Base-by-base conservation (phyloP, 2,797 vertebrate species). In the Chanos chanos region DNA sequence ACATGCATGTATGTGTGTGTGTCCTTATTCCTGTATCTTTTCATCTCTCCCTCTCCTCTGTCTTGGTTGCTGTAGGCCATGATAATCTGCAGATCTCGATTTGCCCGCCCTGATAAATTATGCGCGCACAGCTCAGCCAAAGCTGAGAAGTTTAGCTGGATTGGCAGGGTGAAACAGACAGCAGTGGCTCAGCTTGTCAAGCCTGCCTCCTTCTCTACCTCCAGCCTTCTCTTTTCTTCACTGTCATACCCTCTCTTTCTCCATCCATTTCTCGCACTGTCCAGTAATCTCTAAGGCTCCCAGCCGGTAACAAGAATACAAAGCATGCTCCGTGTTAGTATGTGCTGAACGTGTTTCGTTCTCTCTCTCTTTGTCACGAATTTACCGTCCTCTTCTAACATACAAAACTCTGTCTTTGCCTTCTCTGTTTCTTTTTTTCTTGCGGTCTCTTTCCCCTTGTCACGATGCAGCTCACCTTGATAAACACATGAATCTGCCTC, bases 141-240 rank as follows among this genome's bases (percentile, higher is more conserved):
- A 62, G 69, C 69, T 73, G 70, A 76, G 77, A 78, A 79, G 73
- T 81, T 77, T 79, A 83, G 80, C 74, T 70, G 33, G 64, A 68
- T 62, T 66, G 85, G 81, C 82, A 82, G 80, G 75, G 74, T 74
- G 73, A 77, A 69, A 77, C 75, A 77, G 78, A 84, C 85, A 86
- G 86, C 80, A 85, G 82, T 85, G 81, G 75, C 73, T 76, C 75
- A 72, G 75, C 77, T 81, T 83, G 82, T 73, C 72, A 81, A 72
- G 72, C 77, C 77, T 79, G 62, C 51, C 70, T 27, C 51, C 59
- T 39, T 44, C 49, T 33, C 55, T 53, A 21, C 19, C 22, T 43
- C 52, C 34, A 50, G 48, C 41, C 40, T 28, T 39, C 25, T 40
- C 24, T 18, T 4, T 30, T 8, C 19, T 37, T 21, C 16, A 30